phyloP scores from a whole-genome alignment of 1,140 invertebrate genomes.

The Papilio polytes region DNA sequence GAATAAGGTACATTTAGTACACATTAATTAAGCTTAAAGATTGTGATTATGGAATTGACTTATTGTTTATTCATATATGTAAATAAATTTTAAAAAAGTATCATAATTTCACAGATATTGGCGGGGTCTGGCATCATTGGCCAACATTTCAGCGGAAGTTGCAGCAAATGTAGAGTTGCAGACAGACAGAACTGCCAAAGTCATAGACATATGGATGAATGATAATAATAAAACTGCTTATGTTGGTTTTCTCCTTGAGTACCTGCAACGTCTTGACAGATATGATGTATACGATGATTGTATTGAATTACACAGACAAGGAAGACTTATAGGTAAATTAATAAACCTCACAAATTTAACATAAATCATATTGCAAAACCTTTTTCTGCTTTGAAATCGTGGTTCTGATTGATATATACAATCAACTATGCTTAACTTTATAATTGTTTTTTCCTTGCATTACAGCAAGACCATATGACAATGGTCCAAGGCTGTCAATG shows the following conservation, averaged over 20 bases:
- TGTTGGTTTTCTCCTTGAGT: slow-evolving; percentile 81
- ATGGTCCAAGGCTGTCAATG: background rate
- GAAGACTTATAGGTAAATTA: slow-evolving; percentile 56
- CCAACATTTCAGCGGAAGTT: slow-evolving; percentile 78
- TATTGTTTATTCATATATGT: background rate
- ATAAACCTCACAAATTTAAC: background rate
- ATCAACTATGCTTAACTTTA: background rate
- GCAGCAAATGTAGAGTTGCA: slow-evolving; percentile 77
- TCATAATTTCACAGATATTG: slow-evolving; percentile 84
- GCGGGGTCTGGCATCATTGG: slow-evolving; percentile 86
- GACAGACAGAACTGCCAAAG: slow-evolving; percentile 81
- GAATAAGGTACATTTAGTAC: background rate
- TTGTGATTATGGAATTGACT: too few relatives aligned
- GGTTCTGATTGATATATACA: too few relatives aligned
- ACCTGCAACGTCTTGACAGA: slow-evolving; percentile 85
- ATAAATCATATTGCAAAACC: background rate
- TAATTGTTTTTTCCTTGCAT: background rate
- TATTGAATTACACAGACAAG: slow-evolving; percentile 78
- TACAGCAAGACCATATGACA: slow-evolving; percentile 5
- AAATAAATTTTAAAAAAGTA: background rate
- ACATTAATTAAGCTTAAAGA: background rate
- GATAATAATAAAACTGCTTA: slow-evolving; percentile 70
- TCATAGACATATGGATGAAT: slow-evolving; percentile 83
- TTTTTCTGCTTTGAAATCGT: background rate
- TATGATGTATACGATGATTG: slow-evolving; percentile 87